Percentiles rank a stretch among this genome's conserved stretches.
Conservation (phyloP, 2,888 invertebrate genomes). For the Rhopalosiphum nymphaeae region DNA sequence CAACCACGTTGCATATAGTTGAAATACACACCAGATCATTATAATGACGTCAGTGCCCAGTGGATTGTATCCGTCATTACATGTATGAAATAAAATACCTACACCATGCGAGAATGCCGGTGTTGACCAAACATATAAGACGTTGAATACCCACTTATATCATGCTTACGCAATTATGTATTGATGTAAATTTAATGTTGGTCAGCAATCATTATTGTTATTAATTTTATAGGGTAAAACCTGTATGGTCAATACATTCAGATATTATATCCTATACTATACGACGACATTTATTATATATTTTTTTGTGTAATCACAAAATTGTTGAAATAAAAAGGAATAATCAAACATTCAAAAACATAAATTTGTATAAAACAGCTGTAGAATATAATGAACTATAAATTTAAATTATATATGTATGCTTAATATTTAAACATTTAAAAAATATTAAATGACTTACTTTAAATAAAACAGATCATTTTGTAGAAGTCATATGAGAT, state of each 20-base stretch:
- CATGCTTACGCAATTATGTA: not conserved
- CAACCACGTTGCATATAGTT: not conserved
- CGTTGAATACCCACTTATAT: not conserved
- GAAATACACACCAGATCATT: not conserved
- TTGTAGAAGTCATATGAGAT: not conserved
- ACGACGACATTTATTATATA: not conserved
- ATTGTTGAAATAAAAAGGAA: not conserved
- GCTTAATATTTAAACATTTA: not conserved
- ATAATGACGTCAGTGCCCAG: conserved; percentile 16
- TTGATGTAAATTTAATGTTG: not conserved
- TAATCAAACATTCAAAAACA: not conserved
- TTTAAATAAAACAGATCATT: not conserved
- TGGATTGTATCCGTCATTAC: not conserved
- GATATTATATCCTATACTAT: not conserved
- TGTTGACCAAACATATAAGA: not conserved
- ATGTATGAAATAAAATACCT: conserved; percentile 32
- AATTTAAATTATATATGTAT: not conserved
- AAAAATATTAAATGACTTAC: not conserved
- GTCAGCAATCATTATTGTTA: not conserved
- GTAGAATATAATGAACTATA: not conserved
- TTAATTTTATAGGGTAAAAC: not conserved
- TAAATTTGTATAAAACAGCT: not conserved
- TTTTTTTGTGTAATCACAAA: not conserved
- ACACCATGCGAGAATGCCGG: not conserved
- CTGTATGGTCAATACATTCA: not conserved